Evolutionary conservation across 2,113 vertebrate genomes (phyloP).

Genomic region (Notarius quadriscutis): DNA sequence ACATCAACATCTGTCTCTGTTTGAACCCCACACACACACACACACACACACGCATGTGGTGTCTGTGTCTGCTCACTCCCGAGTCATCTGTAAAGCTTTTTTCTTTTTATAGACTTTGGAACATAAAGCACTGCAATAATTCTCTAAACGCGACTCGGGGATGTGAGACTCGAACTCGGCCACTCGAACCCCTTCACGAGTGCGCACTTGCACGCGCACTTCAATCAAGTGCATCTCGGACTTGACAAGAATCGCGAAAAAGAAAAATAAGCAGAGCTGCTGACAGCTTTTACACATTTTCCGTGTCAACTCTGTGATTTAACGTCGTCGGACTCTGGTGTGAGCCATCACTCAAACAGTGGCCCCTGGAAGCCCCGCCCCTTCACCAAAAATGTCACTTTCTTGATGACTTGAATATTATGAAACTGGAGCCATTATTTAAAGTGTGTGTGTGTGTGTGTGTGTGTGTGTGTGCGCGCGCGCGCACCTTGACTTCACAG

Average conservation of each 20-base stretch:
- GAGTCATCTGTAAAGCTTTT: background rate
- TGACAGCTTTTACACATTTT: background rate
- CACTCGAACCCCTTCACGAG: background rate
- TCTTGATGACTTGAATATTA: background rate
- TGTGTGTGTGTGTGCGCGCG: background rate
- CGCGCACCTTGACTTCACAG: conserved; percentile 31
- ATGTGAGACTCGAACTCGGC: background rate
- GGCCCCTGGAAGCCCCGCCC: background rate
- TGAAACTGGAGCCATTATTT: background rate
- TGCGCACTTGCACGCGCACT: background rate
- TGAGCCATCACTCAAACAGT: too few relatives aligned
- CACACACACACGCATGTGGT: background rate
- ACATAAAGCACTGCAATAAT: background rate
- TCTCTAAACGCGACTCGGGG: background rate
- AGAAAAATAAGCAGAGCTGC: background rate
- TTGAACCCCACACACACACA: background rate
- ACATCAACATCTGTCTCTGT: conserved; percentile 42
- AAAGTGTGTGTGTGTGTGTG: background rate
- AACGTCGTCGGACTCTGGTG: background rate
- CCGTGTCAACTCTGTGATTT: background rate
- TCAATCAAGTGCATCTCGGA: background rate
- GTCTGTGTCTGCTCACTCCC: conserved; percentile 11
- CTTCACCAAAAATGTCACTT: background rate
- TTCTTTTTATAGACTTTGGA: conserved; percentile 8
- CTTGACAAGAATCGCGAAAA: background rate